Percentiles rank a stretch among this genome's conserved stretches.
Evolutionary conservation across 2,888 invertebrate genomes (phyloP).

Genomic region (Tyria jacobaeae): DNA sequence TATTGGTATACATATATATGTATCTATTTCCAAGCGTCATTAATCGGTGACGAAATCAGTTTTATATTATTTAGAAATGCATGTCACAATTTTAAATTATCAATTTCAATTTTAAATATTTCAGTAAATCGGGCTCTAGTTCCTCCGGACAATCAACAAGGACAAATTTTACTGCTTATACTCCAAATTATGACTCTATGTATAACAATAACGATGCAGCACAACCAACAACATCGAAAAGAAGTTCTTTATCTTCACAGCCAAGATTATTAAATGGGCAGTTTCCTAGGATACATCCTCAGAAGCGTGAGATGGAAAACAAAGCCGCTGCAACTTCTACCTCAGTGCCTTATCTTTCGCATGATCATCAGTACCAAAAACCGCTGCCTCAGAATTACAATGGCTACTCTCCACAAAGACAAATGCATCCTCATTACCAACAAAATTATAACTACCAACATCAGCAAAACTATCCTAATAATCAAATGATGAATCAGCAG

Average conservation of each 20-base stretch:
- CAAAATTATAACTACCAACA: slow-evolving; percentile 78
- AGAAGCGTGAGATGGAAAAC: slow-evolving; percentile 71
- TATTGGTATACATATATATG: no score
- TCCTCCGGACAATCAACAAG: slow-evolving; percentile 82
- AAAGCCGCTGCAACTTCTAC: slow-evolving; percentile 60
- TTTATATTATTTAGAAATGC: no score
- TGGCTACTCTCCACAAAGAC: slow-evolving; percentile 75
- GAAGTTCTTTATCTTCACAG: slow-evolving; percentile 73
- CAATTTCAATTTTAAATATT: slow-evolving; percentile 44
- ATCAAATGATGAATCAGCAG: slow-evolving; percentile 71
- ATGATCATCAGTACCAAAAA: slow-evolving; percentile 83
- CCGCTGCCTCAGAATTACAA: slow-evolving; percentile 68
- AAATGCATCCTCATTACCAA: slow-evolving; percentile 74
- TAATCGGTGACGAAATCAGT: no score
- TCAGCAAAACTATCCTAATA: slow-evolving; percentile 72
- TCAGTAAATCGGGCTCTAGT: slow-evolving; percentile 83
- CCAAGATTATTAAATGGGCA: slow-evolving; percentile 76
- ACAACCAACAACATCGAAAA: slow-evolving; percentile 72
- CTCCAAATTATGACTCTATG: slow-evolving; percentile 80
- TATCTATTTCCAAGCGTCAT: no score
- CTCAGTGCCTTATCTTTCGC: slow-evolving; percentile 73
- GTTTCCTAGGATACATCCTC: slow-evolving; percentile 67
- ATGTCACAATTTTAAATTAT: not conserved
- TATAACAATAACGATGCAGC: slow-evolving; percentile 77
- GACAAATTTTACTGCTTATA: slow-evolving; percentile 80